phyloP scores from a whole-genome alignment of 2,888 invertebrate genomes.

The Drosophila ezoana region DNA sequence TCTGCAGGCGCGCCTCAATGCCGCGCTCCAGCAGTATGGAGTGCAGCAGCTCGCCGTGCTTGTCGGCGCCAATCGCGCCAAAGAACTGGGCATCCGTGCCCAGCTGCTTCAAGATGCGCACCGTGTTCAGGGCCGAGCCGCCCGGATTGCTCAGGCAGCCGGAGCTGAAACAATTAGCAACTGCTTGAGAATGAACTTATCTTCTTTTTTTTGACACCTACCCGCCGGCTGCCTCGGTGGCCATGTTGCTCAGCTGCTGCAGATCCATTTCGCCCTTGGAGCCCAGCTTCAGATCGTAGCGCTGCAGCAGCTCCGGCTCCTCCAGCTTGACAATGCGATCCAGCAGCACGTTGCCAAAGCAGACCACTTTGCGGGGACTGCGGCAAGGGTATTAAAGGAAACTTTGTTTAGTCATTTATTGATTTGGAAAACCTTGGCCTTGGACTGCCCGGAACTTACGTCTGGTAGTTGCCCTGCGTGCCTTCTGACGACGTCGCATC shows the following conservation, averaged over 20 bases:
- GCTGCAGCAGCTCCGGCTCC: constrained; percentile 76
- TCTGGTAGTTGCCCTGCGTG: constrained; percentile 40
- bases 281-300: constrained; percentile 73
- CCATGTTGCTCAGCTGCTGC: constrained; percentile 71
- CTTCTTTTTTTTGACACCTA: constrained; percentile 42
- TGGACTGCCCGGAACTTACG: constrained; percentile 48
- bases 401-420: background rate
- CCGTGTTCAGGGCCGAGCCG: constrained; percentile 86
- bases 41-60: constrained; percentile 84
- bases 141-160: constrained; percentile 78
- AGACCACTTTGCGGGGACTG: constrained; percentile 81
- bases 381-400: background rate
- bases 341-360: constrained; percentile 83
- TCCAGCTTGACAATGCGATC: constrained; percentile 78
- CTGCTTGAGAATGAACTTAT: background rate
- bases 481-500: constrained; percentile 18
- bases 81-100: constrained; percentile 85
- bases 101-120: constrained; percentile 84
- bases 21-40: constrained; percentile 83
- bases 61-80: constrained; percentile 86
- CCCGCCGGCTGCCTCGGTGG: constrained; percentile 67
- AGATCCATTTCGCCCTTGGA: constrained; percentile 81
- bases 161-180: constrained; percentile 51
- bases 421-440: background rate
- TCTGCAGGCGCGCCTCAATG: constrained; percentile 84